Evolutionary conservation across 2,888 invertebrate genomes (phyloP).

Genomic region (Baronia brevicornis): DNA sequence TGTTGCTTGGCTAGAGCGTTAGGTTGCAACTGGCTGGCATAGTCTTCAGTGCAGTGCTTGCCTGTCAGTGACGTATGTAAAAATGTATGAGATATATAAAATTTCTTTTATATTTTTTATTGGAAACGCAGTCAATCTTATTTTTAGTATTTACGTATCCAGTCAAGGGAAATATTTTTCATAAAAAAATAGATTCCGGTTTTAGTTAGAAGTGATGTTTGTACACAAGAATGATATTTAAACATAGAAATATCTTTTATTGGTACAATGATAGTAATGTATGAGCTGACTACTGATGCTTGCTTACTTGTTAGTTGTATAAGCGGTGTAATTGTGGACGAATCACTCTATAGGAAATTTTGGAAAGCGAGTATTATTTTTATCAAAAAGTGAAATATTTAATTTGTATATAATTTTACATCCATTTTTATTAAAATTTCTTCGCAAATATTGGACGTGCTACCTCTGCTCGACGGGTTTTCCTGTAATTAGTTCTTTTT

Average conservation of each 20-base stretch:
- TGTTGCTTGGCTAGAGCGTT: constrained; percentile 2
- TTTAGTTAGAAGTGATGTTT: constrained; percentile 9
- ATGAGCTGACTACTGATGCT: constrained; percentile 41
- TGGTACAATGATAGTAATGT: constrained; percentile 57
- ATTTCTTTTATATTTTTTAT: too few relatives aligned
- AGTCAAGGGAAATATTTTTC: too few relatives aligned
- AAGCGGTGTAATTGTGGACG: constrained; percentile 20
- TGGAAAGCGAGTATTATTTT: too few relatives aligned
- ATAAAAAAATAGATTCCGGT: constrained; percentile 4
- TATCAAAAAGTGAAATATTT: too few relatives aligned
- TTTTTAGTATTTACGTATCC: too few relatives aligned
- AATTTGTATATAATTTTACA: too few relatives aligned
- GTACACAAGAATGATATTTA: constrained; percentile 38
- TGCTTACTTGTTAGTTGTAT: constrained; percentile 32
- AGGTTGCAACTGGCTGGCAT: background rate
- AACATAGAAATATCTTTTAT: constrained; percentile 62
- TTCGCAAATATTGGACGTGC: too few relatives aligned
- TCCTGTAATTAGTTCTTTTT: too few relatives aligned
- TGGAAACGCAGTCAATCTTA: too few relatives aligned
- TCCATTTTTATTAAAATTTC: too few relatives aligned
- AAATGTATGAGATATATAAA: background rate
- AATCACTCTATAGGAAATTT: background rate
- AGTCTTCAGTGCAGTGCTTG: background rate
- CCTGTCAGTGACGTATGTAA: background rate
- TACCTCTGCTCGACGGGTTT: too few relatives aligned